Conservation (phyloP, 1,140 invertebrate genomes). For the Drosophila guanche region DNA sequence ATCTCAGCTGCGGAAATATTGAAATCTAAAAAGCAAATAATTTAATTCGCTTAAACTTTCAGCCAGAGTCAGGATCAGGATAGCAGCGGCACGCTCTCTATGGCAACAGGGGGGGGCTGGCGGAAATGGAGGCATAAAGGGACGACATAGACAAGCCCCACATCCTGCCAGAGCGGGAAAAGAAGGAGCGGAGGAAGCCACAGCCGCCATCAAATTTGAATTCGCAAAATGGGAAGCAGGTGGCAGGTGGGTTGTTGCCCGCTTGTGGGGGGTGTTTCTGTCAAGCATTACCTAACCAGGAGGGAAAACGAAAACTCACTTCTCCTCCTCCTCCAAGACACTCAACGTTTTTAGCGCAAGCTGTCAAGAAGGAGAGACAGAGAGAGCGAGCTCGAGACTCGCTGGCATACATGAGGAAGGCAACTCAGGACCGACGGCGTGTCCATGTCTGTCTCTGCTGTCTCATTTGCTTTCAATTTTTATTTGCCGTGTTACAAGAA, state of each 20-base stretch:
- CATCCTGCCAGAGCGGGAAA: slow-evolving; percentile 48
- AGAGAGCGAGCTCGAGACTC: background rate
- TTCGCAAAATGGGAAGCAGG: slow-evolving; percentile 40
- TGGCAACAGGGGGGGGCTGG: background rate
- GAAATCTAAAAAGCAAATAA: slow-evolving; percentile 82
- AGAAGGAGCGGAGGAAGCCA: slow-evolving; percentile 43
- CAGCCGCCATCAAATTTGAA: slow-evolving; percentile 80
- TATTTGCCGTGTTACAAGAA: slow-evolving; percentile 77
- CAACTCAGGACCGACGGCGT: slow-evolving; percentile 38
- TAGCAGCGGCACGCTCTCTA: slow-evolving; percentile 9
- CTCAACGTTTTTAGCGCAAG: slow-evolving; percentile 72
- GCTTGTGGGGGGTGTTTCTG: slow-evolving; percentile 35
- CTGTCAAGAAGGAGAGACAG: slow-evolving; percentile 56
- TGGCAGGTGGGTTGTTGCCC: background rate
- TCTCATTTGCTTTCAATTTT: slow-evolving; percentile 81
- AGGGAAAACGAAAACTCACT: slow-evolving; percentile 32
- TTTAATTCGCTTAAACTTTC: slow-evolving; percentile 82
- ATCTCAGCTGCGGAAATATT: slow-evolving; percentile 80
- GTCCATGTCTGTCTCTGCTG: slow-evolving; percentile 68
- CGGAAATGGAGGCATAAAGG: slow-evolving; percentile 19
- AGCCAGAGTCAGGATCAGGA: slow-evolving; percentile 28
- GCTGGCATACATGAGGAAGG: background rate
- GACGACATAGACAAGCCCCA: slow-evolving; percentile 69
- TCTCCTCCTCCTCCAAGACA: slow-evolving; percentile 47
- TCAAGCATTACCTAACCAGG: slow-evolving; percentile 73